Conservation (phyloP, 2,113 vertebrate species). For the Ondatra zibethicus region DNA sequence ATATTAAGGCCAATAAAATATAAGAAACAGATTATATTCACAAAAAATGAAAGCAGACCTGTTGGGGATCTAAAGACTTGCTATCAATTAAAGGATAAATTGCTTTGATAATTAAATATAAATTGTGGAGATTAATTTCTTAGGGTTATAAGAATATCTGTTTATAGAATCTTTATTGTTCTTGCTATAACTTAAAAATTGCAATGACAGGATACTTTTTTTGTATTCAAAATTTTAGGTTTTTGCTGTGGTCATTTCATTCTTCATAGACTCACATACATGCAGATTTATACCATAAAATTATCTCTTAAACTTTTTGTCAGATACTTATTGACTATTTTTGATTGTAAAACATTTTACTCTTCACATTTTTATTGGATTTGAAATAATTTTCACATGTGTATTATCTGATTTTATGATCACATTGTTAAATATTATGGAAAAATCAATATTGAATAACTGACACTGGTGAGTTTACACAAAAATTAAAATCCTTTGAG, state of each 20-base stretch:
- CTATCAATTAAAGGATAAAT: background rate
- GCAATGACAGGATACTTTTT: background rate
- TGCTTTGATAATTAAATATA: background rate
- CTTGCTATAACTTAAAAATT: background rate
- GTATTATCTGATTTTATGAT: background rate
- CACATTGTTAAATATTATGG: background rate
- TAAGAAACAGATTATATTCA: background rate
- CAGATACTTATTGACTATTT: background rate
- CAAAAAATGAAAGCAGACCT: background rate
- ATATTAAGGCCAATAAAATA: background rate
- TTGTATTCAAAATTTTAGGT: background rate
- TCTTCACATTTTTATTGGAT: background rate
- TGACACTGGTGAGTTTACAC: background rate
- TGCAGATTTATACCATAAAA: background rate
- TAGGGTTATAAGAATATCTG: background rate
- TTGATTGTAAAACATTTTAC: background rate
- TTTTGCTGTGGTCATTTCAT: background rate
- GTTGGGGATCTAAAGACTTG: background rate
- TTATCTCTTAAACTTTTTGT: background rate
- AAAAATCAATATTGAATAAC: background rate
- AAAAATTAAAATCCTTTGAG: background rate
- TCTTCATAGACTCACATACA: background rate
- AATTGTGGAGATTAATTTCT: background rate
- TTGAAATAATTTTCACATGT: background rate
- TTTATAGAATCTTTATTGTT: background rate